Evolutionary conservation across 1,140 invertebrate species (phyloP).

Genomic region (Gerris buenoi): DNA sequence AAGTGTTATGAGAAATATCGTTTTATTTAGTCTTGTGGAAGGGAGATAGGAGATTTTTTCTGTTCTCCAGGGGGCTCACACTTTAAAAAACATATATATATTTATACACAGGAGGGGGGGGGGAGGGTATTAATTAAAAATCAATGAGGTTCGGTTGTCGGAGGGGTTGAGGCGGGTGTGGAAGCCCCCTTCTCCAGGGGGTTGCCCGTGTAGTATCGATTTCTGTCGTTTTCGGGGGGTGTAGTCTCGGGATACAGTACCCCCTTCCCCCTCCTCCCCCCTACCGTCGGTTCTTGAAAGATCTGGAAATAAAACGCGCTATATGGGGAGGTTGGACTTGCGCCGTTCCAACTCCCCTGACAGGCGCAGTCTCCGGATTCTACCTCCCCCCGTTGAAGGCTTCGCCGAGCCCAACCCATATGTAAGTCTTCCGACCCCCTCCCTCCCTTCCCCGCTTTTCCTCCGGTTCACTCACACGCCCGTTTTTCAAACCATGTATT

Average conservation of each 20-base stretch:
- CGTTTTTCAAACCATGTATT: neutral
- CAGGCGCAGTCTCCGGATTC: neutral
- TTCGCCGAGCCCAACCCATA: neutral
- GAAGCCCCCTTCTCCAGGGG: no score
- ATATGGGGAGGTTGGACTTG: neutral
- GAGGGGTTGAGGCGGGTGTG: neutral
- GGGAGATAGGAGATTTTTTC: no score
- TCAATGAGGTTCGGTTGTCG: neutral
- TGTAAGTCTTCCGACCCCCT: no score
- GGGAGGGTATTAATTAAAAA: neutral
- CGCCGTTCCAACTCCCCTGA: neutral
- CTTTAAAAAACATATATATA: no score
- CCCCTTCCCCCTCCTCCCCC: neutral
- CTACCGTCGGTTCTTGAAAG: no score
- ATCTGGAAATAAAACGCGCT: neutral
- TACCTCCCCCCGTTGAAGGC: neutral
- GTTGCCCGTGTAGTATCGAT: neutral
- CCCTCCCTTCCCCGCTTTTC: neutral
- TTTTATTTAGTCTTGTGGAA: no score
- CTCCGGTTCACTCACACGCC: neutral
- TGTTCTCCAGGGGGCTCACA: no score
- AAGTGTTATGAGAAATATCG: no score
- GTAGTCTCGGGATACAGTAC: neutral
- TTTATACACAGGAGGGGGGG: no score
- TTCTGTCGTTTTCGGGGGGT: neutral